Evolutionary conservation across 1,140 invertebrate genomes (phyloP), one percentile per base, ranked within the genome.

Genomic region (Coenobita brevimanus): DNA sequence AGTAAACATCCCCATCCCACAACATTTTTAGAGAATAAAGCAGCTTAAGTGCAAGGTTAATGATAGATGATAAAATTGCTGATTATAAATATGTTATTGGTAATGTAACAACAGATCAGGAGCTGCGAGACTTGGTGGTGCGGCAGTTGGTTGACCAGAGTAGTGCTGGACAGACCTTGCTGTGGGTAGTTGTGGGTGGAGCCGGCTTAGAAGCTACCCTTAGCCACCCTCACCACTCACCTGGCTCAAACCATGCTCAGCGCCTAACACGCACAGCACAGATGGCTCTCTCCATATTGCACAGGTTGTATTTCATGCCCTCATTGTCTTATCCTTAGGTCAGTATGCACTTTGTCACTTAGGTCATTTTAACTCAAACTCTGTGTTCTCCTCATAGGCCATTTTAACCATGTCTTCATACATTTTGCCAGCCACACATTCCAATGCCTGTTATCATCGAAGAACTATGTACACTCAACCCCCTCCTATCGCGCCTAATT

Each of bases 231-330:
- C 78, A 82, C 17, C 83, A 90, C 64, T 90, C 85, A 30, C 89
- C 89, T 24, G 62, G 79, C 50, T 88, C 86, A 10, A 82, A 80
- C 36, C 85, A 90, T 43, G 89, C 89, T 1, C 76, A 50, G 15
- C 71, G 82, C 57, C 82, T 90, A 4, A 84, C 89, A 79, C 71
- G 84, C 43, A 88, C 84, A 8, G 89, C 89, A 33, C 83, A 90
- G n/a, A 78, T 90, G 81, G 89, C 86, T 57, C 84, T 90, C 27
- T 90, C 89, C 67, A 79, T 90, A 17, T 36, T 87, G 13, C 89
- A 90, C 75, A 83, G 89, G 75, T 84, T n/a, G n/a, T n/a, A n/a
- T n/a, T n/a, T n/a, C n/a, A n/a, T n/a, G n/a, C n/a, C n/a, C n/a
- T n/a, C n/a, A n/a, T n/a, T n/a, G n/a, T n/a, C n/a, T n/a, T n/a